A percentile compares a stretch with the other conserved stretches of the same genome.
Conservation (phyloP, 2,888 invertebrate species). For the Brassicogethes aeneus region DNA sequence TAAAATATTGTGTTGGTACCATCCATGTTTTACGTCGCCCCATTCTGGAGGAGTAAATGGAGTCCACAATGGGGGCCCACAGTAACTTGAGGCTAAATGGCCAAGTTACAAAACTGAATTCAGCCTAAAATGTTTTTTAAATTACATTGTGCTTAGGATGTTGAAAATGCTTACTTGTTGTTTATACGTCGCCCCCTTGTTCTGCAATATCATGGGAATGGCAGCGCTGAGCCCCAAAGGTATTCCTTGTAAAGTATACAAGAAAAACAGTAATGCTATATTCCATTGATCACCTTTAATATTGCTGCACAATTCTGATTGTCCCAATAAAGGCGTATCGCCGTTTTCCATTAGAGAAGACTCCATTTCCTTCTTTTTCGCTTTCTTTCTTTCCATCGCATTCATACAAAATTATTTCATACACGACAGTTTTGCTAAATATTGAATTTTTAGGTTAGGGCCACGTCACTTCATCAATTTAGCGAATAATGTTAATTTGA, state of each 20-base stretch:
- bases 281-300: slow-evolving; percentile 68
- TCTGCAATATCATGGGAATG: slow-evolving; percentile 91
- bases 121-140: slow-evolving; percentile 51
- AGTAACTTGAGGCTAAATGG: slow-evolving; percentile 87
- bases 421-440: slow-evolving; percentile 13
- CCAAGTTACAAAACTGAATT: slow-evolving; percentile 91
- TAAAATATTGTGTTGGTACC: slow-evolving; percentile 86
- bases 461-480: slow-evolving; percentile 15
- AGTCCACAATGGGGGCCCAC: slow-evolving; percentile 98
- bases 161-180: slow-evolving; percentile 68
- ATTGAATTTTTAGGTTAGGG: slow-evolving; percentile 11
- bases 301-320: slow-evolving; percentile 15
- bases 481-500: too few species aligned
- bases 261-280: slow-evolving; percentile 78
- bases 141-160: not conserved
- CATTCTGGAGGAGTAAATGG: slow-evolving; percentile 71
- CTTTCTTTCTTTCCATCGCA: slow-evolving; percentile 18
- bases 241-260: slow-evolving; percentile 92
- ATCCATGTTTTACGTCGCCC: slow-evolving; percentile 95
- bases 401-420: too few species aligned
- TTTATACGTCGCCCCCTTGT: slow-evolving; percentile 84
- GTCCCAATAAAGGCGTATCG: slow-evolving; percentile 12
- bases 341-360: slow-evolving; percentile 29
- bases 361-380: slow-evolving; percentile 9
- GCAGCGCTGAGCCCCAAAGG: slow-evolving; percentile 91